Conservation (phyloP, 2,113 vertebrate genomes). For the Actinemys pallida region DNA sequence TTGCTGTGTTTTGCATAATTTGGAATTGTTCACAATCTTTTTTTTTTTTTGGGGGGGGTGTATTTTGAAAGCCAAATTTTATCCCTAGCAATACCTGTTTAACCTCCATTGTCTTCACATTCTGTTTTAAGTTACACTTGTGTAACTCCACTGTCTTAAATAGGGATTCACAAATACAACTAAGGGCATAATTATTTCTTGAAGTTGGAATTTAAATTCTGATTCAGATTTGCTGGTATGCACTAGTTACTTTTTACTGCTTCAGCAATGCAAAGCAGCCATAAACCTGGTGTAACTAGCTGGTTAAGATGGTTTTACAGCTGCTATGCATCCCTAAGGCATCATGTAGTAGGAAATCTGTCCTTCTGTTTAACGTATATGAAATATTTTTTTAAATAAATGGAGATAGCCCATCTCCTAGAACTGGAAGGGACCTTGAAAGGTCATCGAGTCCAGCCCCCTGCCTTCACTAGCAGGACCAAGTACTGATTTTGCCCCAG, state of each 20-base stretch:
- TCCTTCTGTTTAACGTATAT: rapidly evolving
- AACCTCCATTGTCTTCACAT: not conserved
- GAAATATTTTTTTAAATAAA: not conserved
- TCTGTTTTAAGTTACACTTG: not conserved
- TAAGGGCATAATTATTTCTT: not conserved
- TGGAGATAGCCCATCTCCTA: too few relatives aligned
- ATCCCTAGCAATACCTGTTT: not conserved
- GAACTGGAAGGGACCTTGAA: too few relatives aligned
- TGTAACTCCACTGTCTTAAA: not conserved
- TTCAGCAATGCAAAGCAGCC: not conserved
- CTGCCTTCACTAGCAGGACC: too few relatives aligned
- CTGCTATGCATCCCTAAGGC: not conserved
- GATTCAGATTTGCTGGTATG: not conserved
- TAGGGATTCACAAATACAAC: not conserved
- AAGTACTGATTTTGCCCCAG: too few relatives aligned
- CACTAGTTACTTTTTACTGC: not conserved
- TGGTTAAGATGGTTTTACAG: not conserved
- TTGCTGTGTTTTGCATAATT: not conserved
- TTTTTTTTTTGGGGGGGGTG: not conserved
- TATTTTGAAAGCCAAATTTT: not conserved
- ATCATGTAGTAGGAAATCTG: not conserved
- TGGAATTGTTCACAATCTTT: not conserved
- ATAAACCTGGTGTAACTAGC: not conserved
- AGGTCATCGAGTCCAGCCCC: too few relatives aligned
- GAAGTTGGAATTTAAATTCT: constrained; percentile 2